These are phyloP conservation scores for Sebastolobus altivelis DNA, from an alignment of 2,797 vertebrate species.

Conservation along the genomic window DNA sequence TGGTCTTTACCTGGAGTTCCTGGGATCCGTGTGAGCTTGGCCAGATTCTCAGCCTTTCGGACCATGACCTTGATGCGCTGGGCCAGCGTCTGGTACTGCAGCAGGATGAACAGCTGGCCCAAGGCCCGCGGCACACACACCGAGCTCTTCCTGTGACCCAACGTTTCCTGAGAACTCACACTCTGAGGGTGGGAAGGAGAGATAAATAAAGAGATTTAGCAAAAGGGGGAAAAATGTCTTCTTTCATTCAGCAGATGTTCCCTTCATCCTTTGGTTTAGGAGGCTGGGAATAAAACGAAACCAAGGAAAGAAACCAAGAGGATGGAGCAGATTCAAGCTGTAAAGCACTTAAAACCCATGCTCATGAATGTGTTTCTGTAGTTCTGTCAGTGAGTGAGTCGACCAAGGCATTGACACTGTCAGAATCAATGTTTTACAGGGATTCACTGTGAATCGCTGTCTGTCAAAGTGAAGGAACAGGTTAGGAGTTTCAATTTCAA, in stretches of 20 bases:
- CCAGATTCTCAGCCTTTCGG: slow-evolving; percentile 86
- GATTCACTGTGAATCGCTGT: not conserved
- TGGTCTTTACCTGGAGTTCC: slow-evolving; percentile 83
- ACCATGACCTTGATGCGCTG: slow-evolving; percentile 90
- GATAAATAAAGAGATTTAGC: not conserved
- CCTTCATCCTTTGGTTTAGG: slow-evolving; percentile 10
- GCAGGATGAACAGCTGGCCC: slow-evolving; percentile 87
- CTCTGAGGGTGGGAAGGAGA: slow-evolving; percentile 71
- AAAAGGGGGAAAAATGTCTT: not conserved
- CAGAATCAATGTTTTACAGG: slow-evolving; percentile 2
- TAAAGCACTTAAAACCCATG: not conserved
- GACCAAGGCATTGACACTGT: not conserved
- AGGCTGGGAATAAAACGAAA: slow-evolving; percentile 17
- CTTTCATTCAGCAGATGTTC: slow-evolving; percentile 59
- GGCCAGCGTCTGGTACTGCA: slow-evolving; percentile 87
- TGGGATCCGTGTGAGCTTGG: slow-evolving; percentile 85
- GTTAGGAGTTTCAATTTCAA: slow-evolving; percentile 14
- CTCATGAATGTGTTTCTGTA: not conserved
- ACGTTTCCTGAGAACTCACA: slow-evolving; percentile 82
- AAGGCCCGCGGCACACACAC: slow-evolving; percentile 60
- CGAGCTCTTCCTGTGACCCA: slow-evolving; percentile 55
- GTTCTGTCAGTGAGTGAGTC: not conserved
- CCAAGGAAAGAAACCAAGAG: not conserved
- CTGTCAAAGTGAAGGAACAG: not conserved
- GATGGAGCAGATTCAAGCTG: slow-evolving; percentile 2